Evolutionary conservation across 2,113 vertebrate species (phyloP).

Genomic region (Butorides virescens): DNA sequence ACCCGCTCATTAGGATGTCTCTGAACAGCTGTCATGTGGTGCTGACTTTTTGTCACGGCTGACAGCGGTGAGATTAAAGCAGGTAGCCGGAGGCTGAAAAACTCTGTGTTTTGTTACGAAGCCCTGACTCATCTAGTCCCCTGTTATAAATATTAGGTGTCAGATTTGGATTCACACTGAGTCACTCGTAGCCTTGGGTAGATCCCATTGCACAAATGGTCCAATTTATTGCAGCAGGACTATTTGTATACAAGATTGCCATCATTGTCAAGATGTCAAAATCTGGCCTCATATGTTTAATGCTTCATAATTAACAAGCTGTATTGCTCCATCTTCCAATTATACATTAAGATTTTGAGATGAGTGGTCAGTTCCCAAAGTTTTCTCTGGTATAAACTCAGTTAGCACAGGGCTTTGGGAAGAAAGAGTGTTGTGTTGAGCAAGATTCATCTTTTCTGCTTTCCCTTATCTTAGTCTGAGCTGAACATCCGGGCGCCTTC

Average conservation of each 20-base stretch:
- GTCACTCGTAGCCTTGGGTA: slow-evolving; percentile 9
- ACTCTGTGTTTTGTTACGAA: neutral
- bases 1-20: slow-evolving; percentile 39
- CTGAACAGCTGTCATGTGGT: slow-evolving; percentile 44
- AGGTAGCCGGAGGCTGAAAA: slow-evolving; percentile 27
- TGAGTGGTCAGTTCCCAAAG: neutral
- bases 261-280: slow-evolving; percentile 13
- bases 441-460: neutral
- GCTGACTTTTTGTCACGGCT: slow-evolving; percentile 41
- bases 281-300: neutral
- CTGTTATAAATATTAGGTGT: slow-evolving; percentile 31
- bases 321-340: neutral
- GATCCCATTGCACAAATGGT: neutral
- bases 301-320: slow-evolving; percentile 11
- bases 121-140: slow-evolving; percentile 20
- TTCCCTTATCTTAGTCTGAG: neutral
- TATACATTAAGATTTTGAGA: neutral
- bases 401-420: neutral
- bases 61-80: slow-evolving; percentile 44
- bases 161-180: slow-evolving; percentile 10
- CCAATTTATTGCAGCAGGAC: neutral
- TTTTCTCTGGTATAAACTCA: neutral
- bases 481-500: neutral
- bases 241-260: slow-evolving; percentile 22
- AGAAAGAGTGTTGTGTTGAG: accelerated